Percentiles rank a stretch among this genome's conserved stretches.
Conservation (phyloP, 2,797 vertebrate species). For the Molossus molossus region DNA sequence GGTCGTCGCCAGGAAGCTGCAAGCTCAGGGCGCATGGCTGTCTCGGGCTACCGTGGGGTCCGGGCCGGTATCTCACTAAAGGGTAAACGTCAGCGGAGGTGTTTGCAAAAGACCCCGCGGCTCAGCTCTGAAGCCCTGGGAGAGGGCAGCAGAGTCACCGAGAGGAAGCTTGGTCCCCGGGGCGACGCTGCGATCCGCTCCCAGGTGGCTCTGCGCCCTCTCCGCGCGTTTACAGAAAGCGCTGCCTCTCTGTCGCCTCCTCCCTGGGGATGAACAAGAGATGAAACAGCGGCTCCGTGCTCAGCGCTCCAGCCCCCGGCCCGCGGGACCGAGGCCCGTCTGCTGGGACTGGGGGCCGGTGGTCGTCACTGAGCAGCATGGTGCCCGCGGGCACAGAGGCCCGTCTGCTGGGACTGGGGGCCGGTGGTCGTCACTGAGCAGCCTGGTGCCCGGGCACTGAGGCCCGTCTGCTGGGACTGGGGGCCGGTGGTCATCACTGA, state of each 20-base stretch:
- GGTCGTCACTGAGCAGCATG: neutral
- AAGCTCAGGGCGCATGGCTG: accelerated
- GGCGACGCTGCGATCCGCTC: slow-evolving; percentile 79
- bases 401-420: neutral
- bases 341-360: accelerated
- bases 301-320: accelerated
- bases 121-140: neutral
- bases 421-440: neutral
- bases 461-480: neutral
- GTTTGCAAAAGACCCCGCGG: neutral
- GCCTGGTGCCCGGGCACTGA: too few species aligned
- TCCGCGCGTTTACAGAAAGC: slow-evolving; percentile 61
- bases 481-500: neutral
- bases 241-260: neutral
- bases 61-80: neutral
- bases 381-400: too few species aligned
- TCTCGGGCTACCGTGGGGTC: neutral
- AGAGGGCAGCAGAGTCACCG: slow-evolving; percentile 26
- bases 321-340: neutral
- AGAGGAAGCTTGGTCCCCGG: slow-evolving; percentile 56
- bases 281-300: neutral
- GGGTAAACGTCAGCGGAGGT: neutral
- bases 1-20: accelerated
- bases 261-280: neutral
- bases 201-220: neutral